Conservation (phyloP, 2,888 invertebrate species). For the Apotomis capreana region DNA sequence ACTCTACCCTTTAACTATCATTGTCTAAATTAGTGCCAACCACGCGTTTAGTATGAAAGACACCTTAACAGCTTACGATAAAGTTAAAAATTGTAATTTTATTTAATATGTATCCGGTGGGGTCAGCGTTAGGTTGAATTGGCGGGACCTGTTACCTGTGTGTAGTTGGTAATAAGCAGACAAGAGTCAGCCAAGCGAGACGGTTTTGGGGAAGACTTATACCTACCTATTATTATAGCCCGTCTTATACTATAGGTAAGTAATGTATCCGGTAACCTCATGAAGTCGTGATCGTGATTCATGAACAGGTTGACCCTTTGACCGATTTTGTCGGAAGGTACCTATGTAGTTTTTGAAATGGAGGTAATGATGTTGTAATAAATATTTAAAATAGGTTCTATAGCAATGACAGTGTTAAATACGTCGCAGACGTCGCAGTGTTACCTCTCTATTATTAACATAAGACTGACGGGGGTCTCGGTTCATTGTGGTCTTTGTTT, state of each 20-base stretch:
- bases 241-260: not conserved
- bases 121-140: not conserved
- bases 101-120: not conserved
- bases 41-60: not conserved
- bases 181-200: slow-evolving; percentile 18
- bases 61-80: too few species aligned
- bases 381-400: too few species aligned
- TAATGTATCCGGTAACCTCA: slow-evolving; percentile 1
- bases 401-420: too few species aligned
- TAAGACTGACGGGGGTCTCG: too few species aligned
- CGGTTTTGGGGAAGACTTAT: slow-evolving; percentile 5
- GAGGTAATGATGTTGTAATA: not conserved
- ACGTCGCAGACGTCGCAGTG: too few species aligned
- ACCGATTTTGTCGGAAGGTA: not conserved
- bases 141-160: slow-evolving; percentile 1
- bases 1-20: too few species aligned
- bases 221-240: slow-evolving; percentile 7
- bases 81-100: too few species aligned
- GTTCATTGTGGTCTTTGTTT: too few species aligned
- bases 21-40: not conserved
- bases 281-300: slow-evolving; percentile 19
- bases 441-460: too few species aligned
- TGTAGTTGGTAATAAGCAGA: slow-evolving; percentile 11
- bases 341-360: not conserved
- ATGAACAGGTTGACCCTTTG: slow-evolving; percentile 19